Percentiles rank a stretch among this genome's conserved stretches.
Evolutionary conservation across 2,888 invertebrate genomes (phyloP).

Genomic region (Hanleya hanleyi): DNA sequence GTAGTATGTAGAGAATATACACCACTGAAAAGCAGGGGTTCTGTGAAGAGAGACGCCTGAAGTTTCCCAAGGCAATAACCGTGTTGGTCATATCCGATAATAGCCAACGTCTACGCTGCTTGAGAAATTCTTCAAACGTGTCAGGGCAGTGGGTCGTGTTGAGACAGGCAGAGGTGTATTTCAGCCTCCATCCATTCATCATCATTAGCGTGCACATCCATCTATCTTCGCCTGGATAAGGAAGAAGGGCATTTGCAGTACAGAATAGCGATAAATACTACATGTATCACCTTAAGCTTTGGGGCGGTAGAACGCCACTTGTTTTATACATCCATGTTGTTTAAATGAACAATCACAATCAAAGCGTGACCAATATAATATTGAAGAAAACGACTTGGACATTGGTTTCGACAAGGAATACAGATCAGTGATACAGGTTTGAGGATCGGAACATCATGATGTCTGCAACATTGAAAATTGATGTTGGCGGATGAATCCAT

Average conservation of each 20-base stretch:
- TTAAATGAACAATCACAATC: too few species aligned
- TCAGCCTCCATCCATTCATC: slow-evolving; percentile 50
- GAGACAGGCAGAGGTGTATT: slow-evolving; percentile 43
- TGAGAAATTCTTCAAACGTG: slow-evolving; percentile 50
- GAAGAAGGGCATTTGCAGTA: neutral
- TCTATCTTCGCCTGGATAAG: slow-evolving; percentile 47
- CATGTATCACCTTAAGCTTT: too few species aligned
- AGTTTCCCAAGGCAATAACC: slow-evolving; percentile 41
- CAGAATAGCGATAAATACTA: too few species aligned
- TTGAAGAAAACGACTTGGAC: too few species aligned
- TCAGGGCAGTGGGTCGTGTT: slow-evolving; percentile 55
- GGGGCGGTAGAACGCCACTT: too few species aligned
- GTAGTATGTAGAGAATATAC: slow-evolving; percentile 46
- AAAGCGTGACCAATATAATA: too few species aligned
- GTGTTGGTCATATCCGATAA: slow-evolving; percentile 53
- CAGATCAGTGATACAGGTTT: too few species aligned
- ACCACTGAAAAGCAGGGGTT: slow-evolving; percentile 47
- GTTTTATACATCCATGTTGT: too few species aligned
- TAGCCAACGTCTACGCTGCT: slow-evolving; percentile 52
- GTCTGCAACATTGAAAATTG: too few species aligned
- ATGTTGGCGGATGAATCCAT: too few species aligned
- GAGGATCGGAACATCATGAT: too few species aligned
- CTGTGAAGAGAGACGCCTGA: slow-evolving; percentile 28
- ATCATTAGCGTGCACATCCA: slow-evolving; percentile 59
- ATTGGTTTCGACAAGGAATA: too few species aligned